phyloP scores from a whole-genome alignment of 2,888 invertebrate species.

The Ennomos quercinarius region DNA sequence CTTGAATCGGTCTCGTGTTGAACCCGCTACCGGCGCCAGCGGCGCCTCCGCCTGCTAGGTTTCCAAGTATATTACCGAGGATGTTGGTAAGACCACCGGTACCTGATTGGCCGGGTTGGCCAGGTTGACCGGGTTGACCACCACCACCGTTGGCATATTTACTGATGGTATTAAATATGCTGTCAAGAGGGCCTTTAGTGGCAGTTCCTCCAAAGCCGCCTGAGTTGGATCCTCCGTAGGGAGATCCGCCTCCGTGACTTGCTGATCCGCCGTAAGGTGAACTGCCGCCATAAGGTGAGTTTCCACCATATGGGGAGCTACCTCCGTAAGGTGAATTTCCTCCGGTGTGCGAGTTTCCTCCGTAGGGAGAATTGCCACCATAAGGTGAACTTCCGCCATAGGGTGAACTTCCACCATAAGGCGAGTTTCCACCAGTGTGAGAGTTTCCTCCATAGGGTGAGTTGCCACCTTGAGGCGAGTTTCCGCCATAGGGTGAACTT shows the following conservation, averaged over 20 bases:
- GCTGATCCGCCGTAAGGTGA: constrained; percentile 12
- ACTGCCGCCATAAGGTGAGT: constrained; percentile 42
- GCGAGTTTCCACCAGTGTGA: constrained; percentile 36
- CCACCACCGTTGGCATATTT: constrained; percentile 60
- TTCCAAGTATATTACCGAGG: constrained; percentile 70
- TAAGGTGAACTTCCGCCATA: constrained; percentile 41
- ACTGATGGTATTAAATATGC: constrained; percentile 60
- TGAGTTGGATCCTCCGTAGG: constrained; percentile 49
- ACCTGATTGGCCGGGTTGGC: constrained; percentile 42
- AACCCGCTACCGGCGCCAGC: constrained; percentile 63
- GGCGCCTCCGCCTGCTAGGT: constrained; percentile 71
- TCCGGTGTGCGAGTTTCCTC: constrained; percentile 49
- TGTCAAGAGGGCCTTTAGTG: constrained; percentile 58
- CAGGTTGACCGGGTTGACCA: constrained; percentile 36
- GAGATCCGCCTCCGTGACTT: constrained; percentile 12
- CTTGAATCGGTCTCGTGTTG: constrained; percentile 77
- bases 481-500: constrained; percentile 51
- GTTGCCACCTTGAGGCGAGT: constrained; percentile 42
- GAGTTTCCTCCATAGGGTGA: constrained; percentile 35
- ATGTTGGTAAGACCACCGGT: constrained; percentile 65
- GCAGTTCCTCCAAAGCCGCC: constrained; percentile 46
- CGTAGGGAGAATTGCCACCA: constrained; percentile 45
- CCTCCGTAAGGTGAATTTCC: constrained; percentile 48
- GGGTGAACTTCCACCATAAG: constrained; percentile 40
- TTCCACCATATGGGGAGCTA: constrained; percentile 48